Percentiles rank a stretch among this genome's conserved stretches.
Evolutionary conservation across 2,888 invertebrate genomes (phyloP).

Genomic region (Timema cristinae): DNA sequence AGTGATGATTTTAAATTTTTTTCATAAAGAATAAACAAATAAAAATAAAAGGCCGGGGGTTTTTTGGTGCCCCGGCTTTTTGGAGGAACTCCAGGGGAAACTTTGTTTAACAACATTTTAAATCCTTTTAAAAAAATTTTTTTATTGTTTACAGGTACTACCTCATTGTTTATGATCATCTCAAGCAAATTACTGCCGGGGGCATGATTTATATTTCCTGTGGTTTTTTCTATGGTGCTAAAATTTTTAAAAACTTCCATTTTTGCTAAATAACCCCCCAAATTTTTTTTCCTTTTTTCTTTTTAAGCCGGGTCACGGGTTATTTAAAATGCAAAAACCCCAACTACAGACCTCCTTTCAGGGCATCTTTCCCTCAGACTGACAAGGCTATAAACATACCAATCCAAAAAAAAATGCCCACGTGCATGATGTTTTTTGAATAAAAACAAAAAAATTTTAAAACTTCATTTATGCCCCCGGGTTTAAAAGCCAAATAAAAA

Average conservation of each 20-base stretch:
- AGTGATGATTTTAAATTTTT: not conserved
- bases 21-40: not conserved
- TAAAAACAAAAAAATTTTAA: no score
- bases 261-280: not conserved
- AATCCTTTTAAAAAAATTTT: not conserved
- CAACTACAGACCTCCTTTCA: no score
- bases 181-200: not conserved
- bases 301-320: not conserved
- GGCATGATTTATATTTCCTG: not conserved
- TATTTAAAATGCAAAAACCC: not conserved
- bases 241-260: not conserved
- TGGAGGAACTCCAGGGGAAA: not conserved
- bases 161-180: not conserved
- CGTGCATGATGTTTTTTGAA: no score
- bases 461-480: no score
- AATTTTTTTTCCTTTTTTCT: no score
- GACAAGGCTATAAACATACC: no score
- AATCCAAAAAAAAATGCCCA: no score
- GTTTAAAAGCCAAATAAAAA: no score
- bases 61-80: not conserved
- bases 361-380: no score
- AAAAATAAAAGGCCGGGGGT: not conserved
- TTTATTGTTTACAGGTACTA: not conserved
- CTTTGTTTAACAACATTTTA: not conserved
- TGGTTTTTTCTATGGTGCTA: not conserved